Conservation (phyloP, 2,797 vertebrate genomes). For the Lutra lutra region DNA sequence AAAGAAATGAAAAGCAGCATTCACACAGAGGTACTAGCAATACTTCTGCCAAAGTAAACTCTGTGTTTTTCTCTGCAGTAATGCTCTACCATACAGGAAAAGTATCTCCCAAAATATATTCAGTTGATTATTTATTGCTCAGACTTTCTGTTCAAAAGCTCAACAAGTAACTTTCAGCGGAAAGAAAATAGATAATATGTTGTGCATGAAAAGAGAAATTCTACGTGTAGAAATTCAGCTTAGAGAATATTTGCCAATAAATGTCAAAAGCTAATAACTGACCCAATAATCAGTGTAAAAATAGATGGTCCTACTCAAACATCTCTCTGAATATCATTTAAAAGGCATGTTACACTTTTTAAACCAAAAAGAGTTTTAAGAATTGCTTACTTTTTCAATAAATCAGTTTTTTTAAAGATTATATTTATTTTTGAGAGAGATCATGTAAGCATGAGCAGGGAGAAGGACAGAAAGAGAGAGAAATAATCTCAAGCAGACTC, state of each 20-base stretch:
- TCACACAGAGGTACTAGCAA: not conserved
- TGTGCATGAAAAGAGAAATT: not conserved
- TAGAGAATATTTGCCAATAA: slow-evolving; percentile 32
- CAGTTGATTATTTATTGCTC: not conserved
- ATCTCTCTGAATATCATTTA: not conserved
- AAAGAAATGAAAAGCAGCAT: not conserved
- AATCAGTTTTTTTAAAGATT: not conserved
- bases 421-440: not conserved
- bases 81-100: not conserved
- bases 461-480: not conserved
- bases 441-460: not conserved
- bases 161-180: not conserved
- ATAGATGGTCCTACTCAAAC: not conserved
- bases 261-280: slow-evolving; percentile 16
- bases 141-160: slow-evolving; percentile 29
- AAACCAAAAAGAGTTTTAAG: not conserved
- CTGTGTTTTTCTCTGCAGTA: not conserved
- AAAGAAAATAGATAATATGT: not conserved
- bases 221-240: not conserved
- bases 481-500: not conserved
- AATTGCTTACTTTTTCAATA: not conserved
- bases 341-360: not conserved
- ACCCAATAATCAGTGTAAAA: not conserved
- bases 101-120: slow-evolving; percentile 10
- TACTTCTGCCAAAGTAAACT: not conserved